Percentiles rank a stretch among this genome's conserved stretches.
Evolutionary conservation across 2,888 invertebrate genomes (phyloP).

Genomic region (Drosophila demipolita): DNA sequence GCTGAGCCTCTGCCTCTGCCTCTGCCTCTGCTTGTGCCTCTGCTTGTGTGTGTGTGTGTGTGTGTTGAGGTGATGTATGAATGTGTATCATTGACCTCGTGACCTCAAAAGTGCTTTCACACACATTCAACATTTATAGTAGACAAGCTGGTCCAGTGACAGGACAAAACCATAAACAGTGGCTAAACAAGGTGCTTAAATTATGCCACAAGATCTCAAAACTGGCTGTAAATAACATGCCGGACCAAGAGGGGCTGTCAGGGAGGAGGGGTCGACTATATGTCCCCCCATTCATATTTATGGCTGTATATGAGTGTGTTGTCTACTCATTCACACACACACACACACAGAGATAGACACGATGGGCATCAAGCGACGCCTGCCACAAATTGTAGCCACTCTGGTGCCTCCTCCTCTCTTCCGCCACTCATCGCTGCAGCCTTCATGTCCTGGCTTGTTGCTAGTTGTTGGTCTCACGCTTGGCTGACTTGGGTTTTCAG

Average conservation of each 20-base stretch:
- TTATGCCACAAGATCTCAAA: conserved; percentile 80
- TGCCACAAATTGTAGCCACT: conserved; percentile 76
- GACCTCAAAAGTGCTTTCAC: conserved; percentile 71
- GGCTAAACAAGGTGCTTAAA: conserved; percentile 82
- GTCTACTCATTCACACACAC: not conserved
- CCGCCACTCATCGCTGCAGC: conserved; percentile 9
- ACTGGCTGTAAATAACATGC: conserved; percentile 78
- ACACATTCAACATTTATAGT: conserved; percentile 57
- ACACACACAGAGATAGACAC: conserved; percentile 15
- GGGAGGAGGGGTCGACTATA: not conserved
- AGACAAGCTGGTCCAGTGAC: conserved; percentile 72
- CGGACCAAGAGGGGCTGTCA: conserved; percentile 5
- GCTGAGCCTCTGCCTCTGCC: conserved; percentile 2
- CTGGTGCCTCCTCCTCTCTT: conserved; percentile 25
- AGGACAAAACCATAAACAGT: conserved; percentile 80
- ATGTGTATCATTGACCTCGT: conserved; percentile 76
- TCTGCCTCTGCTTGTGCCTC: not conserved
- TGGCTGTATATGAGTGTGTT: conserved; percentile 50
- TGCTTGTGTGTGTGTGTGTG: not conserved
- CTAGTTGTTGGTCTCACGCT: conserved; percentile 78
- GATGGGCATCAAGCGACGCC: conserved; percentile 69
- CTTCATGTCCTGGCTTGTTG: conserved; percentile 57
- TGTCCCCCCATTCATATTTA: conserved; percentile 69
- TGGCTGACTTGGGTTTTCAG: conserved; percentile 78
- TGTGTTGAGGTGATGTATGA: conserved; percentile 32